Base-by-base conservation (phyloP, 2,888 invertebrate genomes). In the Xestia sexstrigata region DNA sequence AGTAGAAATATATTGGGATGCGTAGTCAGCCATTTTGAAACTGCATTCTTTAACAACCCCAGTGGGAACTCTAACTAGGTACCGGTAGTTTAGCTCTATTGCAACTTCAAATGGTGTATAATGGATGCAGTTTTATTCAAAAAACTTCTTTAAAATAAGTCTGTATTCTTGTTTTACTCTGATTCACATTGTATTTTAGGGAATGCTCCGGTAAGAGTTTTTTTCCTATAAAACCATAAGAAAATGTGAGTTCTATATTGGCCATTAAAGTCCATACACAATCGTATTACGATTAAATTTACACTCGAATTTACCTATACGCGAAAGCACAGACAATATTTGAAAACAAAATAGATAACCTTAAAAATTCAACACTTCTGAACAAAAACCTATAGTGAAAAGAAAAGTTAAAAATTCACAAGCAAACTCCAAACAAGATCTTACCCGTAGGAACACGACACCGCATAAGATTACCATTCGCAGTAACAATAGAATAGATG, bases 391-490 rank as follows among this genome's bases (percentile, higher is more conserved):
- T 30, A 0, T 35, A 6, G 39, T 23, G 2, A 26, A 70, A 26
- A 26, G 23, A 47, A 52, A 45, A 20, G 3, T 70, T 17, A 26
- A 73, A 42, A 66, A 67, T 39, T 70, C 35, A 75, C 15, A 55
- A 67, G 39, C n/a, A 47, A 71, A 70, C 26, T 60, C 15, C 42
- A 68, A 77, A 47, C 60, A 63, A 68, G 52, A 52, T 30, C 9
- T 72, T 65, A 39, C 3, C 13, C 3, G 20, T 26, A 47, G 58
- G 68, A 83, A 62, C 65, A 62, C n/a, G 52, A 79, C 20, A 66
- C 68, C 42, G 80, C 80, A 76, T 83, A 58, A 76, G 23, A 83
- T 76, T 68, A 71, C 76, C n/a, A 76, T 74, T 76, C 7, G 70
- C 60, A 83, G 47, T 71, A 79, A 83, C 74, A 82, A 67, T 72